A percentile compares a stretch with the other conserved stretches of the same genome.
phyloP scores from a whole-genome alignment of 1,140 invertebrate genomes.

The Plodia interpunctella region DNA sequence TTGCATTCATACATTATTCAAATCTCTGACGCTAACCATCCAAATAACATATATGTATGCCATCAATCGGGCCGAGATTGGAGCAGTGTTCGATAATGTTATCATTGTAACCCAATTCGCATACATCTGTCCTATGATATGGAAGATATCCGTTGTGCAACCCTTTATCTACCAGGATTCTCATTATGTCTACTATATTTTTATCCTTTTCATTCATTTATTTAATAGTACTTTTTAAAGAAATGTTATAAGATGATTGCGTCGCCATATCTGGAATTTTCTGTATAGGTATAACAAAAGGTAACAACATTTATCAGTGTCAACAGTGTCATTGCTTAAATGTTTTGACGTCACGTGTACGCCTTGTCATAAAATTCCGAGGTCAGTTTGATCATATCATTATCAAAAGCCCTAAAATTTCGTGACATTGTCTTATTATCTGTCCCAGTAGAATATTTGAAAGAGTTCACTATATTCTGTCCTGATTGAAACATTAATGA shows the following conservation, averaged over 20 bases:
- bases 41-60: neutral
- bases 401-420: neutral
- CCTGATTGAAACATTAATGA: too few species aligned
- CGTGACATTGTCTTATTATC: neutral
- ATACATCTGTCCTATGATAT: slow-evolving; percentile 53
- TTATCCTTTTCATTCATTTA: neutral
- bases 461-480: too few species aligned
- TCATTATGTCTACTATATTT: neutral
- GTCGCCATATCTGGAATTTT: too few species aligned
- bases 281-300: too few species aligned
- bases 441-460: too few species aligned
- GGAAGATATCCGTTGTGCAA: slow-evolving; percentile 34
- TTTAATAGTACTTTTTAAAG: neutral
- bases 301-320: too few species aligned
- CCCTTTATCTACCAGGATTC: neutral
- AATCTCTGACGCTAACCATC: neutral
- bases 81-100: slow-evolving; percentile 36
- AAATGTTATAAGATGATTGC: too few species aligned
- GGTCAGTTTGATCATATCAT: neutral
- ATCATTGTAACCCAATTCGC: slow-evolving; percentile 68
- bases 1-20: neutral
- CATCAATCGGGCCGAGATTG: slow-evolving; percentile 9
- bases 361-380: neutral
- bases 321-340: neutral
- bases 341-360: neutral